Base-by-base conservation (phyloP, 2,888 invertebrate species). In the Agrilus biguttatus region DNA sequence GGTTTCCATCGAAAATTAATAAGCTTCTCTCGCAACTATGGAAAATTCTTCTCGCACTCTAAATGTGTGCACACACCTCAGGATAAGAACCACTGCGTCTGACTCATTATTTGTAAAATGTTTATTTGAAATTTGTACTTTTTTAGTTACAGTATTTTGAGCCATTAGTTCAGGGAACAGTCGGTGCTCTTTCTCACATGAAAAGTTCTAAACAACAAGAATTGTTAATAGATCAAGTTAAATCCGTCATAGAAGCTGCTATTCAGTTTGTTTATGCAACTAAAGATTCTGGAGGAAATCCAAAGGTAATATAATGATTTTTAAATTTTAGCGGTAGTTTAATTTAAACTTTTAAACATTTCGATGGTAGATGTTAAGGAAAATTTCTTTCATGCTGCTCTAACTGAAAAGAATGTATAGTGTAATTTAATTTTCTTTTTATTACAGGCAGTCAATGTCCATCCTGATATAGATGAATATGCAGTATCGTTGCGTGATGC, bases 191-290 rank as follows among this genome's bases (percentile, higher is more conserved):
- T 2, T 91, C 93, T 1, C 84, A 87, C 59, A 83, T 90, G 63
- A 77, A 85, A 6, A 91, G 92, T 63, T 86, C 89, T 1, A 79
- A 78, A 57, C 83, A 86, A 53, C 96, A 96, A 67, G 83, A 84
- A 61, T 75, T 80, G 38, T 69, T 96, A 42, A 70, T 98, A 47
- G 89, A 95, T 60, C 90, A 93, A 67, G 80, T 90, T 2, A 87
- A 96, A 62, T 95, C 96, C 0, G 92, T 96, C 41, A 78, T 90
- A 0, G 98, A 98, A 69, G 85, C 90, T n/a, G 81, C 87, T 3
- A 70, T 90, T 5, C 87, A 91, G 55, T 71, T 95, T 47, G 74
- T 93, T 39, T 81, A 83, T 51, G 80, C 86, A 0, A 79, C 88
- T 2, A 89, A 90, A 59, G 85, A 90, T 56, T 80, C 88, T 1